phyloP scores from a whole-genome alignment of 2,113 vertebrate genomes.

The Peromyscus leucopus region DNA sequence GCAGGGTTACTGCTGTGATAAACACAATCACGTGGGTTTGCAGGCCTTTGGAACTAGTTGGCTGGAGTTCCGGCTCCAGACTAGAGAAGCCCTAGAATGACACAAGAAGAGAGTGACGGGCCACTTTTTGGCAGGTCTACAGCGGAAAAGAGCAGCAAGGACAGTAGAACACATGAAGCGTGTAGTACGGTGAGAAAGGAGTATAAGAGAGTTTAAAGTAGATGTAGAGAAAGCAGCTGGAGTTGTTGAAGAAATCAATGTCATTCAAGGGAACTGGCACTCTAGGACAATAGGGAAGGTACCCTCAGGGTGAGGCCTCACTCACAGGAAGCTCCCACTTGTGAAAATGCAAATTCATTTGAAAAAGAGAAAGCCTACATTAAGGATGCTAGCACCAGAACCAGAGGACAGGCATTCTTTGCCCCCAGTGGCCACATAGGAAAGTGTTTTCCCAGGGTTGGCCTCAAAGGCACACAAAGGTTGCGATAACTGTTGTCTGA shows the following conservation, averaged over 20 bases:
- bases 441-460: background rate
- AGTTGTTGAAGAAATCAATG: background rate
- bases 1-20: background rate
- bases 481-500: background rate
- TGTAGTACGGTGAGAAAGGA: background rate
- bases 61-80: background rate
- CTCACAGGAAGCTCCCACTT: background rate
- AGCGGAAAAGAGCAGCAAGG: background rate
- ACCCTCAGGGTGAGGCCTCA: background rate
- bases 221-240: background rate
- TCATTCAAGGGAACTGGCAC: background rate
- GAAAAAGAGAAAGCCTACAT: background rate
- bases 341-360: background rate
- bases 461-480: background rate
- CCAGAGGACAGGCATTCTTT: background rate
- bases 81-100: background rate
- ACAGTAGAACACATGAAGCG: background rate
- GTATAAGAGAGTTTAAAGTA: background rate
- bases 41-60: background rate
- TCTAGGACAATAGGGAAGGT: background rate
- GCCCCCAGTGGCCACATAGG: background rate
- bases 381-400: background rate
- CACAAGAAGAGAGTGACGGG: background rate
- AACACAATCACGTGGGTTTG: background rate
- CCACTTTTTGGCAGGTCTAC: background rate